These are phyloP conservation scores for Callyntrura sp. DNA, from an alignment of 2,888 invertebrate species.

Conservation along the genomic window DNA sequence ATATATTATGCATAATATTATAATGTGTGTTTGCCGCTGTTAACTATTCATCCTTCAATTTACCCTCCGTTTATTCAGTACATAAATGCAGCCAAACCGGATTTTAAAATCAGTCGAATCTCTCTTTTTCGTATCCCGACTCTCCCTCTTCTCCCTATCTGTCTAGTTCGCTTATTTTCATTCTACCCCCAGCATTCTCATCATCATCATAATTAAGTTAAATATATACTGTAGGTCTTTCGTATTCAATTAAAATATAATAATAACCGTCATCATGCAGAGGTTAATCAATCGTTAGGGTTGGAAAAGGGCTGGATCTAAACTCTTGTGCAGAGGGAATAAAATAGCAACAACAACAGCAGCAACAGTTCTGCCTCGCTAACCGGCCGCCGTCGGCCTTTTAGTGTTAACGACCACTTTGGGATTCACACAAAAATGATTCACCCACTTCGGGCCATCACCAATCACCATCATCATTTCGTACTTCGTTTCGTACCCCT, in stretches of 20 bases:
- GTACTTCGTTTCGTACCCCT: too few relatives aligned
- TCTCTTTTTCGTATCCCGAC: not conserved
- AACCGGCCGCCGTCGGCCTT: conserved; percentile 58
- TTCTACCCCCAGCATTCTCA: not conserved
- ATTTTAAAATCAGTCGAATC: conserved; percentile 52
- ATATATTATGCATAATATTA: not conserved
- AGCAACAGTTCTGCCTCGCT: conserved; percentile 39
- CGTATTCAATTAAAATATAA: conserved; percentile 75
- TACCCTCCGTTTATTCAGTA: conserved; percentile 11
- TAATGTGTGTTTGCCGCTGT: not conserved
- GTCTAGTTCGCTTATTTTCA: conserved; percentile 20
- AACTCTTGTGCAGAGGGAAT: conserved; percentile 9
- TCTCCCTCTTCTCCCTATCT: not conserved
- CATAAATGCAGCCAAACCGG: conserved; percentile 62
- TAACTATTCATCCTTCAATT: not conserved
- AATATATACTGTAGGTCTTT: conserved; percentile 64
- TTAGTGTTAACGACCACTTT: conserved; percentile 70
- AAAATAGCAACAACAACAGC: conserved; percentile 15
- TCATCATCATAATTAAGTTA: conserved; percentile 65
- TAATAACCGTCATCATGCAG: conserved; percentile 70
- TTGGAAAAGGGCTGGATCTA: conserved; percentile 54
- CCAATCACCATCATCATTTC: not conserved
- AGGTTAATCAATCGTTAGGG: conserved; percentile 68
- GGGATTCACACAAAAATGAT: conserved; percentile 69
- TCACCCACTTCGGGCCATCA: conserved; percentile 49